Percentiles rank a stretch among this genome's conserved stretches.
phyloP scores from a whole-genome alignment of 2,797 vertebrate species.

The Molossus alvarezi region DNA sequence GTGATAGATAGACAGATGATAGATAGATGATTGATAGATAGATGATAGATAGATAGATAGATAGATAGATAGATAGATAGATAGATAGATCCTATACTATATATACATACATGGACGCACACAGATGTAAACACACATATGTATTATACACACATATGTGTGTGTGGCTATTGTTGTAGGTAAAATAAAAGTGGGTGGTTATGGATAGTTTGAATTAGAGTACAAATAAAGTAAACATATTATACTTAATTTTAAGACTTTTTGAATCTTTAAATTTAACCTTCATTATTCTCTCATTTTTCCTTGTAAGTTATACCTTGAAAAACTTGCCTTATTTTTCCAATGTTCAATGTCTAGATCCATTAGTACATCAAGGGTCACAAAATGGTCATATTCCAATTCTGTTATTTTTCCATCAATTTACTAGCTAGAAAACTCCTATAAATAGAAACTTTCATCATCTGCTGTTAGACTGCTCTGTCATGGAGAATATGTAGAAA shows the following conservation, averaged over 20 bases:
- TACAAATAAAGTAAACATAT: neutral
- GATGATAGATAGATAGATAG: neutral
- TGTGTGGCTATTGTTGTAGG: neutral
- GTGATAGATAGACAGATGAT: neutral
- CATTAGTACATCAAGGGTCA: neutral
- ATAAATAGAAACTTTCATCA: neutral
- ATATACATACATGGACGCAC: accelerated
- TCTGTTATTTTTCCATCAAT: neutral
- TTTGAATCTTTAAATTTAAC: neutral
- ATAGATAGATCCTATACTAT: neutral
- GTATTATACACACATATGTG: neutral
- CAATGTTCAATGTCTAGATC: neutral
- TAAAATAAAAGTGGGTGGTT: neutral
- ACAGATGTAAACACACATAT: neutral
- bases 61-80: neutral
- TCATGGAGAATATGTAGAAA: neutral
- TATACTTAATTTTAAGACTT: slow-evolving; percentile 11
- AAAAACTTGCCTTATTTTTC: neutral
- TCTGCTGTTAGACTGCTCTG: neutral
- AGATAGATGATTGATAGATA: neutral
- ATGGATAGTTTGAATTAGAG: neutral
- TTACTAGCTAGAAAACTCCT: neutral
- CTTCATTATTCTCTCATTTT: neutral
- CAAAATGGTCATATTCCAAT: slow-evolving; percentile 13
- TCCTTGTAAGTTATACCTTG: neutral